These are phyloP conservation scores for Pherbina coryleti DNA, from an alignment of 2,888 invertebrate genomes.

Conservation along the genomic window DNA sequence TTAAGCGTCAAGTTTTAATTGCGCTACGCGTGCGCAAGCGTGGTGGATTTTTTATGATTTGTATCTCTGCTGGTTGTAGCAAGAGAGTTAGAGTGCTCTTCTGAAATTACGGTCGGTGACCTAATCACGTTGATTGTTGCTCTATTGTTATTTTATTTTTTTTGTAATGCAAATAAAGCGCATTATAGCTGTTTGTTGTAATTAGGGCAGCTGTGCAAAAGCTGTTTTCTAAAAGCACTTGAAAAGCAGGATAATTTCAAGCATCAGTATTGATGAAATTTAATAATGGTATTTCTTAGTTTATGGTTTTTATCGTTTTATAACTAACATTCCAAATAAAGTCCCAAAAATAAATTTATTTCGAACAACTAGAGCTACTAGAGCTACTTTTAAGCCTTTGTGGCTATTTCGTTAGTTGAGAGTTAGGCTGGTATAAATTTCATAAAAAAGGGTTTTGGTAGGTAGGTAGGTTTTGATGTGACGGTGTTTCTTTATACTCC, in stretches of 20 bases:
- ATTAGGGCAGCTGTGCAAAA: not conserved
- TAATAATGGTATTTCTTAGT: too few species aligned
- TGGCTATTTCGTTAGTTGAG: too few species aligned
- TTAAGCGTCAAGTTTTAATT: not conserved
- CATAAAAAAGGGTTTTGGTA: too few species aligned
- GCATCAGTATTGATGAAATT: too few species aligned
- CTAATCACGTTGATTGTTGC: slow-evolving; percentile 3
- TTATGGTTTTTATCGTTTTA: too few species aligned
- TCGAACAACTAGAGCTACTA: too few species aligned
- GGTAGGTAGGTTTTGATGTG: too few species aligned
- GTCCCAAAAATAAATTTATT: too few species aligned
- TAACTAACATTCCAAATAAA: too few species aligned
- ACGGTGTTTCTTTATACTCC: too few species aligned
- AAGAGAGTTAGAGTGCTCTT: not conserved
- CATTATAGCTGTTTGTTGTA: not conserved
- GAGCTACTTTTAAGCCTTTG: too few species aligned
- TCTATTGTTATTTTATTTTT: not conserved
- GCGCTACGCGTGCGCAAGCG: not conserved
- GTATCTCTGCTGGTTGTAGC: not conserved
- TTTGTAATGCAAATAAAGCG: not conserved
- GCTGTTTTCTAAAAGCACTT: not conserved
- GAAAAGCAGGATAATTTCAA: not conserved
- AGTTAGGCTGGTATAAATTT: too few species aligned
- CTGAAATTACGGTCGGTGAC: not conserved
- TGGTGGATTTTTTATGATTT: slow-evolving; percentile 6